Percentiles rank a stretch among this genome's conserved stretches.
phyloP scores from a whole-genome alignment of 2,797 vertebrate species.

The Tiaroga cobitis region DNA sequence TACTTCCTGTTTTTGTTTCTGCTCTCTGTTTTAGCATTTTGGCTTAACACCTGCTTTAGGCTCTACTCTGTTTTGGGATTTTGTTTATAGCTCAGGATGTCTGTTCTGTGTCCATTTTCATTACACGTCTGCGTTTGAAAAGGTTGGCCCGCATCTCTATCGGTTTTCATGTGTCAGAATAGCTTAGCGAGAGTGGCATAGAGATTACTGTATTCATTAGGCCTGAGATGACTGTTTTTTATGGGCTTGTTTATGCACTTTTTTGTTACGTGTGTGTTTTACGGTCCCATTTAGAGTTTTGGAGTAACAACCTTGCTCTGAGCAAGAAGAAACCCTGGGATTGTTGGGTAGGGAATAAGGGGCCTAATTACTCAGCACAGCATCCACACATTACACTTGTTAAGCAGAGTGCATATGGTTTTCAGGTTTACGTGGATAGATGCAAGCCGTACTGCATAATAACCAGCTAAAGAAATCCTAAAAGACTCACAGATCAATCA shows the following conservation, averaged over 20 bases:
- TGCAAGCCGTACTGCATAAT: background rate
- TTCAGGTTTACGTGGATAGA: background rate
- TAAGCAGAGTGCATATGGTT: slow-evolving; percentile 3
- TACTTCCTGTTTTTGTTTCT: background rate
- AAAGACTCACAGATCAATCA: background rate
- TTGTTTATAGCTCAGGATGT: background rate
- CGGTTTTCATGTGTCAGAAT: slow-evolving; percentile 13
- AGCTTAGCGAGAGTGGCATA: background rate
- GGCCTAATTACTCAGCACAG: slow-evolving; percentile 32
- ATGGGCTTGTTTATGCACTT: slow-evolving; percentile 7
- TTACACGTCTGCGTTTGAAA: background rate
- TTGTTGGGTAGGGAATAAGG: slow-evolving; percentile 28
- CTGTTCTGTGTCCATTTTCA: background rate
- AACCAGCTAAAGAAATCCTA: slow-evolving; percentile 7
- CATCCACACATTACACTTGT: slow-evolving; percentile 18
- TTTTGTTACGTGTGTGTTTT: slow-evolving; percentile 11
- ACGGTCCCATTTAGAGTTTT: slow-evolving; percentile 20
- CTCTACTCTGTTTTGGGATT: background rate
- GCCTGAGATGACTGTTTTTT: background rate
- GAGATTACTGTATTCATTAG: slow-evolving; percentile 6
- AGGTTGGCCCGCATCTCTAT: background rate
- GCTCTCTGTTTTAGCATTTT: background rate
- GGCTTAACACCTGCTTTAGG: background rate
- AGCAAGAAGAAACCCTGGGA: slow-evolving; percentile 39
- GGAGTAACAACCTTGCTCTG: slow-evolving; percentile 44